phyloP scores from a whole-genome alignment of 2,113 vertebrate genomes.

The Gambusia affinis region DNA sequence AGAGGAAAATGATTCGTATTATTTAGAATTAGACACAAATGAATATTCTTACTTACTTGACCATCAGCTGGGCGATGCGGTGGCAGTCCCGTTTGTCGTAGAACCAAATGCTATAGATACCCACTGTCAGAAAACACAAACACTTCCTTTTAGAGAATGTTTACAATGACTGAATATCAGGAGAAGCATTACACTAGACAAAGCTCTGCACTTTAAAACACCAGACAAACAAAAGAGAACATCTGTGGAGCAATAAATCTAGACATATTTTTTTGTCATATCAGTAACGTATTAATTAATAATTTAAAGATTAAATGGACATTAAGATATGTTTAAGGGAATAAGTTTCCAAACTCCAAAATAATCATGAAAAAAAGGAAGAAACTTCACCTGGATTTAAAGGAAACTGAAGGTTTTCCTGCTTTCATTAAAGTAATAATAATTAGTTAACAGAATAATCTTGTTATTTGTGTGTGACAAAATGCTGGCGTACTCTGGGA shows the following conservation, averaged over 20 bases:
- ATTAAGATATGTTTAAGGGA: too few relatives aligned
- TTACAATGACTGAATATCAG: too few relatives aligned
- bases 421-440: conserved; percentile 3
- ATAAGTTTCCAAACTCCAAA: too few relatives aligned
- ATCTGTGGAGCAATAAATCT: neutral
- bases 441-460: neutral
- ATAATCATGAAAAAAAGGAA: neutral
- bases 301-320: neutral
- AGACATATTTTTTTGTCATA: neutral
- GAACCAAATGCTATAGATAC: conserved; percentile 99
- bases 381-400: neutral
- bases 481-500: conserved; percentile 11
- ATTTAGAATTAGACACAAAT: neutral
- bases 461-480: conserved; percentile 24
- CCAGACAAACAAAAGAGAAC: neutral
- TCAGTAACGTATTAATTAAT: neutral
- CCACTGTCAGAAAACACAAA: conserved; percentile 79
- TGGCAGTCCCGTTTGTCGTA: conserved; percentile 97
- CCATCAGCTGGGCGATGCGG: conserved; percentile 96
- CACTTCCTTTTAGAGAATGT: neutral
- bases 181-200: neutral
- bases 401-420: neutral
- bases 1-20: neutral
- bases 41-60: conserved; percentile 85
- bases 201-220: neutral